Evolutionary conservation across 92 coral and sea anemone genomes (phyloP).

Genomic region (Pocillopora meandrina): DNA sequence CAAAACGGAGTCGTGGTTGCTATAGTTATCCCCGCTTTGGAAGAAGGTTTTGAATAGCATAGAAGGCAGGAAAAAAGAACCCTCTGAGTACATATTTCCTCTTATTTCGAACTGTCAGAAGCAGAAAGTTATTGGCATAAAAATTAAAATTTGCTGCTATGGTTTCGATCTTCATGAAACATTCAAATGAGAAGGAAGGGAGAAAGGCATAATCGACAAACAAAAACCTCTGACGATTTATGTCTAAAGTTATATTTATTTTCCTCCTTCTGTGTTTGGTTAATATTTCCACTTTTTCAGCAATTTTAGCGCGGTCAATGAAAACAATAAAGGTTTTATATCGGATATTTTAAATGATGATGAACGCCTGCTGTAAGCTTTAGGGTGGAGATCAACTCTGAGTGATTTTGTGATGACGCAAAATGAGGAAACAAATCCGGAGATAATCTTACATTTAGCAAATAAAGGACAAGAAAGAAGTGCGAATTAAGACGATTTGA

Average conservation of each 20-base stretch:
- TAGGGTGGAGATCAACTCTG: too few relatives aligned
- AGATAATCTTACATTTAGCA: not conserved
- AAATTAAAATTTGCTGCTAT: not conserved
- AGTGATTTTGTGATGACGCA: not conserved
- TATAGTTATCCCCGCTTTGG: too few relatives aligned
- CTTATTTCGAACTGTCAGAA: too few relatives aligned
- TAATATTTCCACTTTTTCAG: too few relatives aligned
- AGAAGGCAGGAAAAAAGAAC: too few relatives aligned
- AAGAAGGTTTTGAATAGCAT: too few relatives aligned
- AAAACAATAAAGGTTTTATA: too few relatives aligned
- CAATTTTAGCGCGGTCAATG: too few relatives aligned
- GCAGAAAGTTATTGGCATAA: too few relatives aligned
- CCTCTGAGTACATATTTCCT: too few relatives aligned
- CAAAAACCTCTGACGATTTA: not conserved
- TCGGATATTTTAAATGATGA: not conserved
- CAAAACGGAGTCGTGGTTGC: too few relatives aligned
- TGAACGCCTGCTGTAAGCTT: too few relatives aligned
- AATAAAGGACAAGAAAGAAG: not conserved
- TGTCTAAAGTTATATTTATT: not conserved
- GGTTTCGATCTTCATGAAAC: not conserved
- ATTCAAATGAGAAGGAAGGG: not conserved
- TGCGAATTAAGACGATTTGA: not conserved
- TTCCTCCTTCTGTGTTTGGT: not conserved
- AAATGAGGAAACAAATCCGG: not conserved
- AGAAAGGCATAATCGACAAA: not conserved